Evolutionary conservation across 2,113 vertebrate species (phyloP), one percentile per base, ranked within the genome.

Genomic region (Takifugu flavidus): DNA sequence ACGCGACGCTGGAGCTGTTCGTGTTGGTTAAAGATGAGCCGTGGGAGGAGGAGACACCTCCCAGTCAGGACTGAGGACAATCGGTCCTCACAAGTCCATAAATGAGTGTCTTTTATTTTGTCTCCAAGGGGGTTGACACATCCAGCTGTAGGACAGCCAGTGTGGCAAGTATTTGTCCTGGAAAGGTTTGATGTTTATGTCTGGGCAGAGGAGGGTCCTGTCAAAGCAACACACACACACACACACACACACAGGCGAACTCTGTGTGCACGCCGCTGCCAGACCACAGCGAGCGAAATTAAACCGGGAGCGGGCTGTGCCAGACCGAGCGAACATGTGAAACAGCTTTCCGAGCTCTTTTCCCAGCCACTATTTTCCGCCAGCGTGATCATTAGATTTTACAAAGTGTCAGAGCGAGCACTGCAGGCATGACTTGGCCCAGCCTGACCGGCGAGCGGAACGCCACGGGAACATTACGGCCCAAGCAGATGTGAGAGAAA

Each of bases 21-120:
- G 39, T 62, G 62, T 62, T 76, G 75, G 75, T 82, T 73, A 68
- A 56, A 59, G 77, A 59, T 65, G 49, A 72, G 56, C 4, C 29
- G 65, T 74, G 57, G 54, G 63, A 66, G 58, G 49, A 70, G 34
- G 27, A 39, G 61, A 26, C 20, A 20, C 20, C 20, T 20, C 20
- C n/a, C n/a, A 25, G 3, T 49, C 7, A 49, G 3, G 14, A 7
- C 10, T 15, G 44, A 45, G 47, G 47, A 20, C n/a, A 1, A 4
- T 15, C 5, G 26, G 5, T 29, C 6, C 26, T 27, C 12, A 28
- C 45, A 39, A 14, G 10, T 56, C 7, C 25, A 43, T 20, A 13
- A 15, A 43, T 10, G 44, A 25, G 10, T 10, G 53, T 39, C 3
- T 39, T 28, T 25, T 4, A n/a, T 28, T 53, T 57, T 51, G 26